These are phyloP conservation scores for Anagrus nilaparvatae DNA, from an alignment of 1,140 invertebrate species.

Conservation along the genomic window DNA sequence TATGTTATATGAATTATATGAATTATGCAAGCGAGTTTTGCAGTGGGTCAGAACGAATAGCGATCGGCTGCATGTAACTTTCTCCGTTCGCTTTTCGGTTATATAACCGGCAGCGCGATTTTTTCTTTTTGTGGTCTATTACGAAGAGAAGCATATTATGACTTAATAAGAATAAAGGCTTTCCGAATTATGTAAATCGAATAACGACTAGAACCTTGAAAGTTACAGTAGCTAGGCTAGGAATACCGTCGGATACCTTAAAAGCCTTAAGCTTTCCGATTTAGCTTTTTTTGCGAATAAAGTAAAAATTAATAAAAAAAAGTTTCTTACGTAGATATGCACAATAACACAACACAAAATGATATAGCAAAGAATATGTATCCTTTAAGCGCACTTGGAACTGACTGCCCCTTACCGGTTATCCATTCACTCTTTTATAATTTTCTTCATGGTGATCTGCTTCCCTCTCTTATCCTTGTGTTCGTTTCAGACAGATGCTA, in stretches of 20 bases:
- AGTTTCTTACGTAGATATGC: background rate
- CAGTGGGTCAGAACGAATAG: background rate
- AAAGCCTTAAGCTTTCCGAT: constrained; percentile 4
- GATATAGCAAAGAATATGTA: constrained; percentile 24
- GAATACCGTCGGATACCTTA: constrained; percentile 7
- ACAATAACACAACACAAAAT: background rate
- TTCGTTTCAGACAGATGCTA: background rate
- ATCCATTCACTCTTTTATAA: constrained; percentile 35
- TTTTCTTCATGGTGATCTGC: constrained; percentile 22
- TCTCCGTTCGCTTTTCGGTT: background rate
- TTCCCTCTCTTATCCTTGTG: constrained; percentile 18
- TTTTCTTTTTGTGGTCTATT: constrained; percentile 17
- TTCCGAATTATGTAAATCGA: background rate
- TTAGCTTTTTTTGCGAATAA: background rate
- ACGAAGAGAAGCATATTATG: background rate
- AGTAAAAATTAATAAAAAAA: background rate
- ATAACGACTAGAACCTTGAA: background rate
- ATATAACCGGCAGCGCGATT: background rate
- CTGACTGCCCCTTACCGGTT: constrained; percentile 26
- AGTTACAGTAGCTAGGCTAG: background rate
- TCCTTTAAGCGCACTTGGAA: constrained; percentile 25
- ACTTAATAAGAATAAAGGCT: background rate
- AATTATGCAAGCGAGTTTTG: background rate
- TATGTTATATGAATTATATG: background rate
- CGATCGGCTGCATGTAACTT: background rate